Evolutionary conservation across 2,797 vertebrate species (phyloP).

Genomic region (Euphonia xanthogaster): DNA sequence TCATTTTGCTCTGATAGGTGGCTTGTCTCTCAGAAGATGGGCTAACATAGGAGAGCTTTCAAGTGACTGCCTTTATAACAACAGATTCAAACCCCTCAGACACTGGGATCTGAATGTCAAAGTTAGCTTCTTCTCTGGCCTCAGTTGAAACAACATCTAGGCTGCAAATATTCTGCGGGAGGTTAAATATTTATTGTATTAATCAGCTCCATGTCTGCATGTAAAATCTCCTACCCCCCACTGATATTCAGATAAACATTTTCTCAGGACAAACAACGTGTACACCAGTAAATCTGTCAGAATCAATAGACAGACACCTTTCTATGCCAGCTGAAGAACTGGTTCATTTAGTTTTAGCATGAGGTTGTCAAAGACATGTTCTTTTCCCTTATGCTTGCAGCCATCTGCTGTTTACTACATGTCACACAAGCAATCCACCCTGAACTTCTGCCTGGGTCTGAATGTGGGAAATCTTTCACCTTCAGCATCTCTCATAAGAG

Average conservation of each 20-base stretch:
- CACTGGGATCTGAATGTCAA: not conserved
- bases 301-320: not conserved
- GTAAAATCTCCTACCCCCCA: not conserved
- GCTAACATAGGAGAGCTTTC: not conserved
- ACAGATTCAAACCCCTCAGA: not conserved
- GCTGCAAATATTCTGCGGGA: not conserved
- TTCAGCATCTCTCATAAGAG: not conserved
- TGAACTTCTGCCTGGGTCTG: not conserved
- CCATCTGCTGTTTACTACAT: not conserved
- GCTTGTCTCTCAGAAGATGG: not conserved
- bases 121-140: not conserved
- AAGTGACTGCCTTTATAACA: not conserved
- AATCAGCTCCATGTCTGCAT: not conserved
- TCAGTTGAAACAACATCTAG: not conserved
- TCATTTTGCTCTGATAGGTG: not conserved
- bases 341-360: not conserved
- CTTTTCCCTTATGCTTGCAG: not conserved
- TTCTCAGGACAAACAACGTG: not conserved
- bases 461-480: not conserved
- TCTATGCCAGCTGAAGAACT: not conserved
- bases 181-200: conserved; percentile 1
- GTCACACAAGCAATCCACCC: not conserved
- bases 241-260: not conserved
- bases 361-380: not conserved
- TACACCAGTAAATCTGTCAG: not conserved